Evolutionary conservation across 2,888 invertebrate species (phyloP), one percentile per base, ranked within the genome.

Genomic region (Papilio elwesi): DNA sequence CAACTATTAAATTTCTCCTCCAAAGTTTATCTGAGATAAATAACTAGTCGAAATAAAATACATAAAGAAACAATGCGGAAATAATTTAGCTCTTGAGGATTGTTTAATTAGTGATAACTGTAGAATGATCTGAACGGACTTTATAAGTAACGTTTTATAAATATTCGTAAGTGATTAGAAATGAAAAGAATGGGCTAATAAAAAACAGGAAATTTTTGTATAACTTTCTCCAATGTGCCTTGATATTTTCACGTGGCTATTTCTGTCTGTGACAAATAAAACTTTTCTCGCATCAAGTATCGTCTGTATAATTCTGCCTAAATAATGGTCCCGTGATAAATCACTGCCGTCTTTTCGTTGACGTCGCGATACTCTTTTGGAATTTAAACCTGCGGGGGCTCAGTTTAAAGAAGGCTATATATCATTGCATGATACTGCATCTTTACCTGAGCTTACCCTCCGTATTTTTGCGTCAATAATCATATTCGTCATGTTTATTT

Each of bases 281-380:
- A 55, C 55, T 26, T 26, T 26, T 55, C 10, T 15, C 7, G 10
- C 53, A 68, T 69, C 47, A 69, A 70, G 70, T 73, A 73, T 66
- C 47, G 38, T 73, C 16, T 49, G 66, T 67, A 48, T 67, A 67
- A 62, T 26, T 47, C 67, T 38, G 62, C 49, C 59, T 70, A 62
- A 73, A 73, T 69, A 73, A 73, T 69, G 65, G 69, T 4, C 57
- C 47, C 4, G 67, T 70, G 73, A 74, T 74, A 74, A 74, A 74
- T 74, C 70, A 74, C 67, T 53, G 62, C 26, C 49, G 68, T 66
- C 59, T 16, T 70, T 74, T 74, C 70, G 70, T 73, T 66, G 73
- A 69, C 65, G 62, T 66, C 52, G n/a, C 66, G 48, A 52, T 66
- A 62, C 63, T 70, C 62, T 26, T 66, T 67, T 49, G 62, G 62